Evolutionary conservation across 2,888 invertebrate genomes (phyloP).

Genomic region (Gastrophysa polygoni): DNA sequence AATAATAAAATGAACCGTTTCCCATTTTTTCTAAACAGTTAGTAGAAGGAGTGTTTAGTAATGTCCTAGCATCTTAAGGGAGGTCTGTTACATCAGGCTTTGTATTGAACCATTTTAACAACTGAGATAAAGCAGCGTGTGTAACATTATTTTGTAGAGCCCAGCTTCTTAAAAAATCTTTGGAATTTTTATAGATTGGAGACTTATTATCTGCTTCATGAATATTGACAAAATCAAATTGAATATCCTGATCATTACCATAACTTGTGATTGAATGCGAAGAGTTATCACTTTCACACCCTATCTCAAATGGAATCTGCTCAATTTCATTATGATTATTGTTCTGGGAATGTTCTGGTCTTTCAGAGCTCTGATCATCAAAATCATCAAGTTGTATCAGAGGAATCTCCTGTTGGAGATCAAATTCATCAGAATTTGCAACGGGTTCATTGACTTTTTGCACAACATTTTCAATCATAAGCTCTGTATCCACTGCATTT

Average conservation of each 20-base stretch:
- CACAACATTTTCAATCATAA: not conserved
- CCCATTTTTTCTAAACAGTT: slow-evolving; percentile 4
- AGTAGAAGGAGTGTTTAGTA: slow-evolving; percentile 10
- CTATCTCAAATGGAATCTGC: no score
- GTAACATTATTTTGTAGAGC: slow-evolving; percentile 21
- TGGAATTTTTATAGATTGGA: no score
- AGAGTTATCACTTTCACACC: no score
- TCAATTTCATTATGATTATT: no score
- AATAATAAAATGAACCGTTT: slow-evolving; percentile 12
- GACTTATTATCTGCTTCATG: no score
- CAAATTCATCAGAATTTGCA: not conserved
- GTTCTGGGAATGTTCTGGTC: no score
- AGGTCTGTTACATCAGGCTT: not conserved
- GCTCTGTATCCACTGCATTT: slow-evolving; percentile 1
- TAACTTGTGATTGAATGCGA: no score
- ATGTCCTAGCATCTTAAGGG: slow-evolving; percentile 7
- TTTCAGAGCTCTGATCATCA: no score
- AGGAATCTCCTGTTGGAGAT: no score
- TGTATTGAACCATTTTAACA: slow-evolving; percentile 18
- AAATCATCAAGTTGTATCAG: no score
- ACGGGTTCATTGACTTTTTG: not conserved
- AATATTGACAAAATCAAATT: no score
- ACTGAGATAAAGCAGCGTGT: slow-evolving; percentile 17
- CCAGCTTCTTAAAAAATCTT: slow-evolving; percentile 4
- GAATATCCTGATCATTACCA: no score